Percentiles rank a stretch among this genome's conserved stretches.
Conservation (phyloP, 2,113 vertebrate species). For the Anhinga anhinga region DNA sequence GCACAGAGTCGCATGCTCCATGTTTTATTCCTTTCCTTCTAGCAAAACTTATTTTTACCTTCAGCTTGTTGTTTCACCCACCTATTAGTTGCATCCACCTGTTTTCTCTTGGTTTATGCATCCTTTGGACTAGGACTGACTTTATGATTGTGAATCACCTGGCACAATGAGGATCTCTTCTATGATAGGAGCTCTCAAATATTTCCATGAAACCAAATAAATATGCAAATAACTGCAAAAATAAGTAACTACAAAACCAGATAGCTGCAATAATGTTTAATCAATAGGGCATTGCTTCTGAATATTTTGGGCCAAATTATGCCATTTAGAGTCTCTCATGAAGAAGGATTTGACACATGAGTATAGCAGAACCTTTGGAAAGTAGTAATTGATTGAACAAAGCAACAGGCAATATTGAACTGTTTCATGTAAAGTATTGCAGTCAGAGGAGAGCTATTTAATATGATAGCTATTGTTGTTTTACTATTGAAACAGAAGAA, state of each 20-base stretch:
- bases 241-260: neutral
- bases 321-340: neutral
- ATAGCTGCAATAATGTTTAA: neutral
- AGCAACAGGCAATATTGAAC: neutral
- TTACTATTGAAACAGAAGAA: neutral
- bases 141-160: neutral
- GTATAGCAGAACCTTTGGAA: neutral
- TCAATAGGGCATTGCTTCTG: neutral
- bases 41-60: neutral
- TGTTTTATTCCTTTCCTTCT: neutral
- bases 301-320: neutral
- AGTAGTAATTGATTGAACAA: neutral
- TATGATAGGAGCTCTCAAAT: neutral
- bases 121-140: neutral
- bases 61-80: neutral
- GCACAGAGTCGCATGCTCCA: neutral
- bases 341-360: neutral
- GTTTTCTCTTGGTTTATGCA: neutral
- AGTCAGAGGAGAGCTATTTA: neutral
- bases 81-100: neutral
- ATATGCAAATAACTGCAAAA: neutral
- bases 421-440: neutral
- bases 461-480: neutral
- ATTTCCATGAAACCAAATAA: neutral
- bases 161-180: neutral